These are phyloP conservation scores for Gnathonemus echidnorhynchus DNA, from an alignment of 2,113 vertebrate species.

Conservation along the genomic window DNA sequence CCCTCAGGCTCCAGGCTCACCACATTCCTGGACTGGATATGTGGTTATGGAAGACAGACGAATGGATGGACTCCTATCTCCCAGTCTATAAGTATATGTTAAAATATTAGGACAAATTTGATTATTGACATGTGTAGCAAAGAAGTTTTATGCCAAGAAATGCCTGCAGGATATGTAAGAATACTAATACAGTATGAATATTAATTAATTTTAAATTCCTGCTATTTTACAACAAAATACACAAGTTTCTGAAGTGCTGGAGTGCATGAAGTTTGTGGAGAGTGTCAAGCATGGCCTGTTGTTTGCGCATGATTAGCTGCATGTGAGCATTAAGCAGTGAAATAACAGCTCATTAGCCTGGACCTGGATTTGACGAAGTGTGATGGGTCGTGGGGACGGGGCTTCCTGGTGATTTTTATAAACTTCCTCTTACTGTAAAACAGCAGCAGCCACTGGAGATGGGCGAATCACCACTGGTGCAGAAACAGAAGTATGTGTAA, in stretches of 20 bases:
- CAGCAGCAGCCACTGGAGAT: background rate
- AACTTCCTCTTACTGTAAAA: constrained; percentile 9
- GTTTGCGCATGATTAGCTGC: background rate
- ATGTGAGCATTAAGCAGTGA: background rate
- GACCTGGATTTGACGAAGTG: background rate
- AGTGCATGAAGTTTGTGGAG: background rate
- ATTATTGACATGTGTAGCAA: background rate
- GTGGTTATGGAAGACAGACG: background rate
- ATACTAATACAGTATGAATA: background rate
- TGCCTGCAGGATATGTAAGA: background rate
- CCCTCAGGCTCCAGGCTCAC: background rate
- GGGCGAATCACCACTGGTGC: background rate
- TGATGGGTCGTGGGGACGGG: background rate
- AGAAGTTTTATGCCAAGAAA: background rate
- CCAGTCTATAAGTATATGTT: background rate
- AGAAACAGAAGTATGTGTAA: background rate
- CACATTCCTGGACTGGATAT: background rate
- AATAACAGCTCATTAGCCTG: background rate
- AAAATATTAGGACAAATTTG: background rate
- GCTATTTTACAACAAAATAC: background rate
- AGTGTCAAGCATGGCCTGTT: background rate
- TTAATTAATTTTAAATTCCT: background rate
- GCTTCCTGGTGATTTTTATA: background rate
- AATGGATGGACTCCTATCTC: background rate
- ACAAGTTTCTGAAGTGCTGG: background rate